Percentiles rank a stretch among this genome's conserved stretches.
Evolutionary conservation across 2,888 invertebrate species (phyloP).

Genomic region (Hirtodrosophila alboralis): DNA sequence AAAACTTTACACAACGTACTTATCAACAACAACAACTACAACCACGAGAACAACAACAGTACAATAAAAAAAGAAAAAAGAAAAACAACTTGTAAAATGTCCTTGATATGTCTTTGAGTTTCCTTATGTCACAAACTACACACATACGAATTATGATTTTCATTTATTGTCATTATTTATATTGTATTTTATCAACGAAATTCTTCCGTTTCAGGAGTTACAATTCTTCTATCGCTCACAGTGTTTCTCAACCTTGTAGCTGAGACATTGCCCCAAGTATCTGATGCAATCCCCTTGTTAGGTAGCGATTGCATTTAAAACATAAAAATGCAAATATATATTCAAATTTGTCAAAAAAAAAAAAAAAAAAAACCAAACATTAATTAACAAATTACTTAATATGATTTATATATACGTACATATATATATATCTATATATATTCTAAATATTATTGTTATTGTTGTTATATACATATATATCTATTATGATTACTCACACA

Average conservation of each 20-base stretch:
- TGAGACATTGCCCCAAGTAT: conserved; percentile 99
- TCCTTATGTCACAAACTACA: conserved; percentile 55
- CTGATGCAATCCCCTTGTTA: conserved; percentile 99
- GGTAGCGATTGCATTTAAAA: conserved; percentile 89
- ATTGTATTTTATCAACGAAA: conserved; percentile 79
- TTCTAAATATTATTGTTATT: conserved; percentile 81
- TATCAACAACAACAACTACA: conserved; percentile 5
- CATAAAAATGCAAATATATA: conserved; percentile 82
- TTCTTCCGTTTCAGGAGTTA: conserved; percentile 94
- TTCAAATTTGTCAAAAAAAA: conserved; percentile 80
- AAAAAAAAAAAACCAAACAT: conserved; percentile 51
- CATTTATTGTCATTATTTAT: conserved; percentile 63
- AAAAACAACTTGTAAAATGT: conserved; percentile 44
- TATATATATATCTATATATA: conserved; percentile 80
- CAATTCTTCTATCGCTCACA: conserved; percentile 99
- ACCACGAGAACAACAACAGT: conserved; percentile 20
- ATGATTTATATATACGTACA: conserved; percentile 81
- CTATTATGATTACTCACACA: conserved; percentile 80
- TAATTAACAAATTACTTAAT: conserved; percentile 79
- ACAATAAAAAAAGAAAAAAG: conserved; percentile 2
- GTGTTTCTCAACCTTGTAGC: conserved; percentile 99
- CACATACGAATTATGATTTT: conserved; percentile 69
- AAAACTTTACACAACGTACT: conserved; percentile 33
- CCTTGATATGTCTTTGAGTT: conserved; percentile 56
- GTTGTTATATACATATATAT: conserved; percentile 78